Base-by-base conservation (phyloP, 2,113 vertebrate genomes). In the Gallinago media region DNA sequence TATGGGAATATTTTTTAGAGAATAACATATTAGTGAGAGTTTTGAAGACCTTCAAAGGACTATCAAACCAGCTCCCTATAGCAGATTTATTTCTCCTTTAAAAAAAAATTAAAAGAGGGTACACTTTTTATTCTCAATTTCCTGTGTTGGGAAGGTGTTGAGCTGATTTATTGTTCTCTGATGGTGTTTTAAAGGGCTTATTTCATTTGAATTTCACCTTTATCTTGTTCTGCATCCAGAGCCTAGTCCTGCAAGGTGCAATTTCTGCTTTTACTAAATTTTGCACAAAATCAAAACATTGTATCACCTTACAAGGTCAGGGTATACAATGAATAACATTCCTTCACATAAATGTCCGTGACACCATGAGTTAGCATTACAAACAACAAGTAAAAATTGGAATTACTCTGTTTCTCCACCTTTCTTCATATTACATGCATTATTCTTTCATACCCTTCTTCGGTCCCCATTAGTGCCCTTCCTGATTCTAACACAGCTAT, bases 1-100 rank as follows among this genome's bases (percentile, higher is more conserved):
- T 98, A 97, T 98, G 98, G 98, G 98, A 98, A 98, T 97, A 97
- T 98, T 98, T 98, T 98, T 98, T 95, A 98, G 94, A 97, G 97
- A 98, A 98, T 98, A 97, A 98, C 95, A 96, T 97, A 98, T 98
- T 98, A 98, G 94, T 83, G 89, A 91, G 96, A 97, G 97, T 98
- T 98, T 97, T 98, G 97, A 98, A 98, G 97, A 98, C 97, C 96
- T 98, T 98, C 98, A 98, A 97, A 97, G 98, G 94, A 97, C 96
- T 93, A 98, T 98, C 97, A 97, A 95, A 95, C 96, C 94, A 96
- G 75, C 71, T 97, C 94, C 96, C 96, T 89, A 66, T 91, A 96
- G 97, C 97, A 96, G 97, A 96, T 96, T 97, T 96, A 97, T 96
- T 97, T 94, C 94, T 95, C 76, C 95, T 84, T 84, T 20, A 96